These are phyloP conservation scores for Otus sunia DNA, from an alignment of 2,113 vertebrate genomes.

Conservation along the genomic window DNA sequence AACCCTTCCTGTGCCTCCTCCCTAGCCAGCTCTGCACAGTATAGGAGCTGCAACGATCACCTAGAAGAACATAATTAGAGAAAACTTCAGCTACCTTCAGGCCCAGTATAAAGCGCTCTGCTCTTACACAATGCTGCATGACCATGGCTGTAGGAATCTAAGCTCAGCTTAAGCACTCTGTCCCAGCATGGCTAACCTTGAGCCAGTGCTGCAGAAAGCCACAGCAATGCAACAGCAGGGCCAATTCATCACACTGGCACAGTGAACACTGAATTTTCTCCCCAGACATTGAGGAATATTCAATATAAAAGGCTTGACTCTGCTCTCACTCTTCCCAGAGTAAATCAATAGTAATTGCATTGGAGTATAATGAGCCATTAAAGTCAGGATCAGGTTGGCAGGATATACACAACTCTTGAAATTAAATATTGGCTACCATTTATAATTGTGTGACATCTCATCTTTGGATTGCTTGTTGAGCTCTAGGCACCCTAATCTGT, in stretches of 20 bases:
- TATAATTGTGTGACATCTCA: not conserved
- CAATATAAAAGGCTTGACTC: not conserved
- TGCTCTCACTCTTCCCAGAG: not conserved
- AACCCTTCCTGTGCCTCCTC: not conserved
- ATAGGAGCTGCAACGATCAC: not conserved
- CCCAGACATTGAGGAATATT: not conserved
- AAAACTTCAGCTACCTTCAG: not conserved
- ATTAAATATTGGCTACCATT: not conserved
- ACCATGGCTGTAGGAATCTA: not conserved
- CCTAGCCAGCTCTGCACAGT: not conserved
- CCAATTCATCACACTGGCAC: not conserved
- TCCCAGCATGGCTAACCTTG: not conserved
- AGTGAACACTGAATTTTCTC: rapidly evolving
- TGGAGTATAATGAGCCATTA: not conserved
- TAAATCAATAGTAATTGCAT: not conserved
- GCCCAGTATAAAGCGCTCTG: not conserved
- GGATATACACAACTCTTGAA: not conserved
- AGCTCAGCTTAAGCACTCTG: not conserved
- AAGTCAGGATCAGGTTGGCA: not conserved
- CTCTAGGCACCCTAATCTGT: not conserved
- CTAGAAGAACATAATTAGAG: not conserved
- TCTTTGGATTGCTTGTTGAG: not conserved
- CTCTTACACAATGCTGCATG: rapidly evolving
- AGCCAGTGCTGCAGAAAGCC: not conserved
- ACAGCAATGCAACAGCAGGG: too few relatives aligned